These are phyloP conservation scores for Myopa tessellatipennis DNA, from an alignment of 2,888 invertebrate genomes.

Conservation along the genomic window DNA sequence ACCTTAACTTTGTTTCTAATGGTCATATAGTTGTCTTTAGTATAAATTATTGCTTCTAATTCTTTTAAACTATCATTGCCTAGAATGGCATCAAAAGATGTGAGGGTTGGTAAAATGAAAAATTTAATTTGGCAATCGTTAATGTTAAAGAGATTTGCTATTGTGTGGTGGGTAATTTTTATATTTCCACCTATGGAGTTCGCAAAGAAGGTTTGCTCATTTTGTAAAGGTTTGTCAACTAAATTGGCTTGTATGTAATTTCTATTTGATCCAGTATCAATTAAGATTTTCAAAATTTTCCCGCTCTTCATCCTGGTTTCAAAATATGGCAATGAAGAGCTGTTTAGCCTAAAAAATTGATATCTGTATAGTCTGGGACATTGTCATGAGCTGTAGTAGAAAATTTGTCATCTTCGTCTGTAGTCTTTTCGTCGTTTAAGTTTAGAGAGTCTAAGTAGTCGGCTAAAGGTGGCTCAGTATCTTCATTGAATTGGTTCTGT, in stretches of 20 bases:
- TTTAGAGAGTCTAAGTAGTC: not conserved
- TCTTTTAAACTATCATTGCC: constrained; percentile 10
- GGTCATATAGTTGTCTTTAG: constrained; percentile 8
- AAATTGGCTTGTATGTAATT: constrained; percentile 10
- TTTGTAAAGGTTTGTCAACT: not conserved
- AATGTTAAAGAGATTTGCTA: not conserved
- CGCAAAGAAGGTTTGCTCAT: not conserved
- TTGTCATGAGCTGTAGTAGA: not conserved
- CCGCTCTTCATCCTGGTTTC: no score
- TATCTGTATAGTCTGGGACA: not conserved
- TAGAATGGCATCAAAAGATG: not conserved
- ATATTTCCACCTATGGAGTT: not conserved
- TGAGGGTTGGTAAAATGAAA: not conserved
- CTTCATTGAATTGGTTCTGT: not conserved
- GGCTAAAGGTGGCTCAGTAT: not conserved
- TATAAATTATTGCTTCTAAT: constrained; percentile 3
- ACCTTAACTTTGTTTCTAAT: constrained; percentile 1
- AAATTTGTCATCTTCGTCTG: not conserved
- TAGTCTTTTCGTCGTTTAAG: not conserved
- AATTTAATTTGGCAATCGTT: not conserved
- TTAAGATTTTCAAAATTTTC: not conserved
- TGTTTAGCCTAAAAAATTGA: no score
- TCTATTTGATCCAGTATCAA: constrained; percentile 4
- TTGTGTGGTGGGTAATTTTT: not conserved
- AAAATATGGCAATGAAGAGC: not conserved